Evolutionary conservation across 2,113 vertebrate genomes (phyloP), one percentile per base, ranked within the genome.

Genomic region (Cisticola juncidis): DNA sequence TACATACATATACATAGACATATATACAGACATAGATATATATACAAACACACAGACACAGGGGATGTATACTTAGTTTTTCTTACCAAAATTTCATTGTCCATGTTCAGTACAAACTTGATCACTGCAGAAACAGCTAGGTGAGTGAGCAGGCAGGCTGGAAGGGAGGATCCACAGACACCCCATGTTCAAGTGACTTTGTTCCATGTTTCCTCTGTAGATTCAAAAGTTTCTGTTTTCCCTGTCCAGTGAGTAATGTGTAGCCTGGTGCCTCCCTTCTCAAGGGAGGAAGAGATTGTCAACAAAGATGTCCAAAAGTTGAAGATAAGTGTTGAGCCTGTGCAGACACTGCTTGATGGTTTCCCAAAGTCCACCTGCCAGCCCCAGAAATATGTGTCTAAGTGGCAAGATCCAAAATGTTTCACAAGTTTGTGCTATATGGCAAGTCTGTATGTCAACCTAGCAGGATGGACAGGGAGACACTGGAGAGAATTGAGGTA

Each of bases 11-110:
- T 1, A 35, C 11, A 38, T 38, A 11, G 9, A 38, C 38, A 17
- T 24, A 28, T 5, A 22, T 21, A 11, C 5, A 44, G 7, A 44
- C 16, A 44, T 44, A 44, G 5, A 53, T 1, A n/a, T 9, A 19
- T 2, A 51, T 2, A 61, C 1, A 40, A 1, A 45, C 8, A 62
- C 10, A 62, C 10, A n/a, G 31, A 68, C 2, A 60, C 2, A 44
- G 6, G 3, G 13, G 8, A 60, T 20, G 19, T 26, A n/a, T 56
- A 33, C 47, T 48, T 47, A 29, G 5, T 6, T 95, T 91, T 80
- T 77, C 36, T 33, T 60, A 26, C 2, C 38, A 70, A 58, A 80
- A 66, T 22, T 24, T 88, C 11, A 22, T 35, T 76, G 25, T 25
- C 9, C 2, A 0, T 33, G 13, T 35, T 51, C 44, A 54, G 28